A percentile compares a stretch with the other conserved stretches of the same genome.
Conservation (phyloP, 1,140 invertebrate species). For the Neodiprion virginianus region DNA sequence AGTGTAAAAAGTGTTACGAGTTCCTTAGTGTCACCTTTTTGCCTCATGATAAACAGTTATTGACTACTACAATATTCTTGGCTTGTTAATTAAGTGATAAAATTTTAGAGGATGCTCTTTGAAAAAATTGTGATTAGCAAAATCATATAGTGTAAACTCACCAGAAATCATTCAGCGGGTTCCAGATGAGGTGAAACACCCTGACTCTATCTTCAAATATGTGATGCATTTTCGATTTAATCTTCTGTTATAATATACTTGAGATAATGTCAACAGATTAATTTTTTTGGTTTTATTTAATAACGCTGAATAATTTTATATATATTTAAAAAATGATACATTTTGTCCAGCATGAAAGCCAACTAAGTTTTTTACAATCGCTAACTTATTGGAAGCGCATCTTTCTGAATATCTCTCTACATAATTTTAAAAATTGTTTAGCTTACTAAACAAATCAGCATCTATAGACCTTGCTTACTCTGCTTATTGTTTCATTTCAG, state of each 20-base stretch:
- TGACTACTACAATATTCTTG: constrained; percentile 1
- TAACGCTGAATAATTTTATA: not conserved
- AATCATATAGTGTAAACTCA: constrained; percentile 6
- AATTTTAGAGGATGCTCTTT: not conserved
- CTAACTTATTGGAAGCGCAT: not conserved
- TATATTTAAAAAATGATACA: not conserved
- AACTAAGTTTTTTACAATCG: not conserved
- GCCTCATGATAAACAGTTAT: not conserved
- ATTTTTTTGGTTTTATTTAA: not conserved
- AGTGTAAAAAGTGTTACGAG: not conserved
- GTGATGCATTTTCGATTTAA: not conserved
- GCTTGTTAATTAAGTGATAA: not conserved
- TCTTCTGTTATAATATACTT: too few relatives aligned
- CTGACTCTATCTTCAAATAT: not conserved
- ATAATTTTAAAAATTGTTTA: not conserved
- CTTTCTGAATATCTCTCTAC: not conserved
- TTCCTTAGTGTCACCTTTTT: constrained; percentile 5
- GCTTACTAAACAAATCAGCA: not conserved
- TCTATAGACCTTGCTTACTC: not conserved
- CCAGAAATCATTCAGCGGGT: not conserved
- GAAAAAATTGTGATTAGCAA: not conserved
- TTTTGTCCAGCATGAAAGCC: not conserved
- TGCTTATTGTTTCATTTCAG: not conserved
- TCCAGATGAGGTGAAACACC: not conserved
- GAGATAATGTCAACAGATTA: too few relatives aligned